Conservation (phyloP, 2,888 invertebrate genomes). For the Hydriomena furcata region DNA sequence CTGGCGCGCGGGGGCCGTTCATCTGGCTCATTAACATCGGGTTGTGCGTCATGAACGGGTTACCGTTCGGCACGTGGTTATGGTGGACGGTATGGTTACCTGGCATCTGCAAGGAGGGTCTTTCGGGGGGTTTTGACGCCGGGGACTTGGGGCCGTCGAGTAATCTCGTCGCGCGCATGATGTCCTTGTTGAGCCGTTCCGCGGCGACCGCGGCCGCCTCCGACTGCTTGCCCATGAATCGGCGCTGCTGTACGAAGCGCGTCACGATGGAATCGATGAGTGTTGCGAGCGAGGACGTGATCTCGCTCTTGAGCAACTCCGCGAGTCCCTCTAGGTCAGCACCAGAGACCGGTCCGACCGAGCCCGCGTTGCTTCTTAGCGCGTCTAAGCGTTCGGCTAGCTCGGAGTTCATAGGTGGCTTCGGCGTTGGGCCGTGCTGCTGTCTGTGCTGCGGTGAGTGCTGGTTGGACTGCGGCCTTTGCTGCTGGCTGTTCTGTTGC, state of each 20-base stretch:
- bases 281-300: slow-evolving; percentile 91
- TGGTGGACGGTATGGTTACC: slow-evolving; percentile 81
- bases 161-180: slow-evolving; percentile 91
- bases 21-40: slow-evolving; percentile 79
- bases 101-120: slow-evolving; percentile 81
- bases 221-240: slow-evolving; percentile 89
- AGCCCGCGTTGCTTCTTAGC: slow-evolving; percentile 87
- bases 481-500: slow-evolving; percentile 80
- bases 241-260: slow-evolving; percentile 91
- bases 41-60: slow-evolving; percentile 75
- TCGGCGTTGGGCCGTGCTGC: slow-evolving; percentile 70
- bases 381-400: slow-evolving; percentile 91
- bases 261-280: slow-evolving; percentile 95
- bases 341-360: slow-evolving; percentile 87
- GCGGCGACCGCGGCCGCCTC: slow-evolving; percentile 91
- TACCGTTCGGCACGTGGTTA: slow-evolving; percentile 69
- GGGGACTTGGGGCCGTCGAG: slow-evolving; percentile 94
- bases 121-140: slow-evolving; percentile 87
- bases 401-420: slow-evolving; percentile 85
- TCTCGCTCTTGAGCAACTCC: slow-evolving; percentile 95
- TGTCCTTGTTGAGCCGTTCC: slow-evolving; percentile 93
- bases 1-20: slow-evolving; percentile 85
- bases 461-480: slow-evolving; percentile 84
- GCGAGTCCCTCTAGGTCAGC: slow-evolving; percentile 94
- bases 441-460: slow-evolving; percentile 82